Base-by-base conservation (phyloP, 2,888 invertebrate genomes). In the Leptopilina syphax region DNA sequence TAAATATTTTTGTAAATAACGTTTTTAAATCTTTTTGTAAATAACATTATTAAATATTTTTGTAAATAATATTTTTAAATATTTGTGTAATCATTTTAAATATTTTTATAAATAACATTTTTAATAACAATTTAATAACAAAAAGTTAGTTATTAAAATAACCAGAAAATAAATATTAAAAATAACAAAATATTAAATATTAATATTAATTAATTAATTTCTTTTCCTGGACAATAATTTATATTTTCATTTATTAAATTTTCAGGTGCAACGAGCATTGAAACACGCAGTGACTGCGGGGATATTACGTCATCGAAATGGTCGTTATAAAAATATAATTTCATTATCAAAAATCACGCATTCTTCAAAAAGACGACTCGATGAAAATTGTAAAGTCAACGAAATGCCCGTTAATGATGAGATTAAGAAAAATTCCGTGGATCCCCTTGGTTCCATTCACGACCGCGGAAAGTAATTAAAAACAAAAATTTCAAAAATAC, bases 201-300 rank as follows among this genome's bases (percentile, higher is more conserved):
- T 34, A 44, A 5, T 5, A 44, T 44, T 44, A 44, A 44, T 44
- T 44, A 44, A 44, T 44, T 44, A 44, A 44, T 44, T 34, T 34
- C 34, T 34, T 34, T 34, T 34, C 2, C 34, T 34, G 1, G 34
- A 34, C 3, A 34, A 34, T 2, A 34, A 34, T 34, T n/a, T n/a
- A n/a, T n/a, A n/a, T n/a, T 34, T 34, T 34, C 2, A 3, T 34
- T 3, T 3, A 34, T 57, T 63, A 41, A 60, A 41, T 18, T 66
- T 70, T 13, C 8, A 90, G 90, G 87, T 90, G 79, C 86, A 82
- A 34, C 85, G 88, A 47, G 90, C 90, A 9, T 70, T 90, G 78
- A 90, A 88, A 73, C 85, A 88, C 67, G 90, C 89, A 1, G 88
- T 90, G 10, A 85, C 83, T 60, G 88, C 88, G 0, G 89, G 90